Conservation (phyloP, 2,113 vertebrate species). For the Orthochromis indermauri region DNA sequence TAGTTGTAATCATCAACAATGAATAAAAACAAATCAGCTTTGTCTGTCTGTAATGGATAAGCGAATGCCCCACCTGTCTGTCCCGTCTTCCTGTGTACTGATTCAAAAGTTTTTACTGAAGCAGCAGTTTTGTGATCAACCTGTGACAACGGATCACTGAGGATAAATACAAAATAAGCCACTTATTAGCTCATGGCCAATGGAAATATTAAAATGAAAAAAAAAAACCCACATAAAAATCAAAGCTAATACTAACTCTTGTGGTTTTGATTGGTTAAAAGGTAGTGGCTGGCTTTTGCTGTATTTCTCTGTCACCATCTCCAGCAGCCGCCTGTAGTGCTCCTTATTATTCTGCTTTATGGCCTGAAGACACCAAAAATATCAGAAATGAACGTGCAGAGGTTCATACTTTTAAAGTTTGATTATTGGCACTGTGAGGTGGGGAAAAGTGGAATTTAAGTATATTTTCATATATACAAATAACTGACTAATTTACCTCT, state of each 20-base stretch:
- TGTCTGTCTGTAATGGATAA: not conserved
- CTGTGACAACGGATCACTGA: slow-evolving; percentile 43
- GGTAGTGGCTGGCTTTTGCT: slow-evolving; percentile 68
- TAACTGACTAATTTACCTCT: slow-evolving; percentile 51
- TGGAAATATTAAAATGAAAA: not conserved
- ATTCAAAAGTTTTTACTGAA: slow-evolving; percentile 48
- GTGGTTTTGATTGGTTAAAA: slow-evolving; percentile 66
- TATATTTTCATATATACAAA: not conserved
- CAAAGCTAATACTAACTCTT: slow-evolving; percentile 47
- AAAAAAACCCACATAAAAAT: rapidly evolving
- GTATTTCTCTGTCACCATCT: slow-evolving; percentile 71
- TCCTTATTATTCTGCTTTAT: slow-evolving; percentile 70
- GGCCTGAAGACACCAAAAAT: slow-evolving; percentile 34
- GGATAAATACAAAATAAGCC: not conserved
- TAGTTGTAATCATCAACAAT: not conserved
- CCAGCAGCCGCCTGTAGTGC: slow-evolving; percentile 69
- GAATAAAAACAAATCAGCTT: not conserved
- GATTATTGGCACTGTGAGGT: not conserved
- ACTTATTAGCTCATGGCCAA: not conserved
- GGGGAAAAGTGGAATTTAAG: not conserved
- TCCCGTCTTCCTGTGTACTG: slow-evolving; percentile 24
- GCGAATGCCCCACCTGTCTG: slow-evolving; percentile 37
- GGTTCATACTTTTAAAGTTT: not conserved
- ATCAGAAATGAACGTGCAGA: not conserved
- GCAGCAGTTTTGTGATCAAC: slow-evolving; percentile 28